Percentiles rank a stretch among this genome's conserved stretches.
phyloP scores from a whole-genome alignment of 2,797 vertebrate genomes.

The Spinus pinus region DNA sequence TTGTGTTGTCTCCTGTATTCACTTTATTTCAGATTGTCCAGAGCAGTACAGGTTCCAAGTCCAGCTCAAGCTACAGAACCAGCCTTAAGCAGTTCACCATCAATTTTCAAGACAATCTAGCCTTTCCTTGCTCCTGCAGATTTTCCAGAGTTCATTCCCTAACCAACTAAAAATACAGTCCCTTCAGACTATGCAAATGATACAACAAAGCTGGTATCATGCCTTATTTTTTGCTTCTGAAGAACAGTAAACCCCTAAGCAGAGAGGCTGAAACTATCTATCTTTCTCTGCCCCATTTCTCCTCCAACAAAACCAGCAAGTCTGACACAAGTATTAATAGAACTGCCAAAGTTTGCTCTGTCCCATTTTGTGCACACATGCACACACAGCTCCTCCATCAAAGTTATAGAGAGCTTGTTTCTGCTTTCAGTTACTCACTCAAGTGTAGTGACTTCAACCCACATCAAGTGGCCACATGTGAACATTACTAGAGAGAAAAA shows the following conservation, averaged over 20 bases:
- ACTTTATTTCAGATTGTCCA: background rate
- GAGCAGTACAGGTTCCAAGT: background rate
- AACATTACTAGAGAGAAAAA: background rate
- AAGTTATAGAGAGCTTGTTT: background rate
- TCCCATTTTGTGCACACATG: background rate
- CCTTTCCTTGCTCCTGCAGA: background rate
- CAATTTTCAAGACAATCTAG: background rate
- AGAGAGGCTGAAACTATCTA: background rate
- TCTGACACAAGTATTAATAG: background rate
- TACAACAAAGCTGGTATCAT: background rate
- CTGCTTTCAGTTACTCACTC: background rate
- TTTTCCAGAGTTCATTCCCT: background rate
- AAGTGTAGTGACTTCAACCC: background rate
- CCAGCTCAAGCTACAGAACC: background rate
- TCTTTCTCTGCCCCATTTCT: background rate
- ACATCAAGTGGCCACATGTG: accelerated
- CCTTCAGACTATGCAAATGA: background rate
- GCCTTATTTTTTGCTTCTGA: background rate
- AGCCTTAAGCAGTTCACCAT: background rate
- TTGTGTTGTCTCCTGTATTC: background rate
- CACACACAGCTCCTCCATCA: background rate
- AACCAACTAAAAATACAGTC: background rate
- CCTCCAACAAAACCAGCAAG: background rate
- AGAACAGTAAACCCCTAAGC: background rate
- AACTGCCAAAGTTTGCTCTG: background rate